Percentiles rank a stretch among this genome's conserved stretches.
These are phyloP conservation scores for Anthophora plumipes DNA, from an alignment of 2,888 invertebrate species.

Conservation along the genomic window DNA sequence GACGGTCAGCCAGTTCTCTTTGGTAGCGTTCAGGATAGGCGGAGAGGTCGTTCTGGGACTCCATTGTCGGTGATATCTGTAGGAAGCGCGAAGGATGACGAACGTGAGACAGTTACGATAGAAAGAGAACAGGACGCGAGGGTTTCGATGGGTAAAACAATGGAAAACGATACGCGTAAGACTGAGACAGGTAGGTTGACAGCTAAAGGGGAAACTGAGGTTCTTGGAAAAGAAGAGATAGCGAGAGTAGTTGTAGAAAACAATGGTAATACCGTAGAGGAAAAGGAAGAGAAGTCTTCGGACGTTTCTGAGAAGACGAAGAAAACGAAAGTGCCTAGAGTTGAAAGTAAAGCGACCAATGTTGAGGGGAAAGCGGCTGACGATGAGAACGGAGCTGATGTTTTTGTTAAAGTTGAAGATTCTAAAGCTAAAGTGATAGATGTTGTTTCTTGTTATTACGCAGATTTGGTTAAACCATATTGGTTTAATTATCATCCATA, in stretches of 20 bases:
- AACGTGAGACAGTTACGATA: background rate
- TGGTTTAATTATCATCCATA: constrained; percentile 77
- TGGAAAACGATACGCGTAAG: background rate
- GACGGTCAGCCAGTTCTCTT: constrained; percentile 74
- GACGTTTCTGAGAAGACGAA: background rate
- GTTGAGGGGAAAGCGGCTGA: background rate
- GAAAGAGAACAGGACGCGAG: constrained; percentile 17
- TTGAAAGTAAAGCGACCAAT: background rate
- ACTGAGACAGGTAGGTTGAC: background rate
- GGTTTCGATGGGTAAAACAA: background rate
- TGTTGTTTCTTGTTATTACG: constrained; percentile 42
- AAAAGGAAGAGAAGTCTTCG: background rate
- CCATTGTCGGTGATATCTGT: constrained; percentile 44
- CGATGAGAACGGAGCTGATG: background rate
- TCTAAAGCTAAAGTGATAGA: background rate
- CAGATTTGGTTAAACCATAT: constrained; percentile 76
- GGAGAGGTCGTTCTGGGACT: constrained; percentile 59
- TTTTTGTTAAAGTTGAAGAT: background rate
- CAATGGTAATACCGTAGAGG: background rate
- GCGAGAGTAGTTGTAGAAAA: background rate
- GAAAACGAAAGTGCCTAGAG: background rate
- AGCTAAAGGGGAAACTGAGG: background rate
- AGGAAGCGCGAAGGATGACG: constrained; percentile 19
- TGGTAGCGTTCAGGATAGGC: constrained; percentile 81
- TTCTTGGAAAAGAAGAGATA: background rate